phyloP scores from a whole-genome alignment of 1,140 invertebrate species.

The Nephila pilipes region DNA sequence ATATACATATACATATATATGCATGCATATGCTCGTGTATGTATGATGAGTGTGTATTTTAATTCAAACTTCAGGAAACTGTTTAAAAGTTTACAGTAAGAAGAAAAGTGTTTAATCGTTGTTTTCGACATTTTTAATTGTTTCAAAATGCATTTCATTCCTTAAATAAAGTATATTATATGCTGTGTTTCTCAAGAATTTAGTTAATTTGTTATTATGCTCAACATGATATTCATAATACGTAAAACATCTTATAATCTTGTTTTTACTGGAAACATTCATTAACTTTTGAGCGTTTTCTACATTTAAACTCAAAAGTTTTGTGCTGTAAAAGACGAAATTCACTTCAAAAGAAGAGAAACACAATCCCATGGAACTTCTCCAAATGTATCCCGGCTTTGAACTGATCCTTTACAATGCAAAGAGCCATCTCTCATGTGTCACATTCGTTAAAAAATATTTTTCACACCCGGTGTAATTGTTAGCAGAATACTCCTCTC shows the following conservation, averaged over 20 bases:
- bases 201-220: no score
- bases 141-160: no score
- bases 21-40: no score
- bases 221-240: no score
- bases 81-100: no score
- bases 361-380: neutral
- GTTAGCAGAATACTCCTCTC: constrained; percentile 10
- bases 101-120: no score
- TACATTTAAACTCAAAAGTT: neutral
- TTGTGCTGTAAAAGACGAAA: neutral
- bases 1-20: no score
- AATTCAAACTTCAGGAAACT: no score
- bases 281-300: neutral
- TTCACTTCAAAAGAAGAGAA: neutral
- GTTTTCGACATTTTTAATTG: no score
- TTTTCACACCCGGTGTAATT: constrained; percentile 1
- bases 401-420: neutral
- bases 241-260: neutral
- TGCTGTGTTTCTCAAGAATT: no score
- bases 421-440: constrained; percentile 18
- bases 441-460: constrained; percentile 24
- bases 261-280: neutral
- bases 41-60: no score
- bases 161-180: no score
- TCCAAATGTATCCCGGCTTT: neutral